A percentile compares a stretch with the other conserved stretches of the same genome.
Conservation (phyloP, 2,888 invertebrate genomes). For the Drosophila flavopinicola region DNA sequence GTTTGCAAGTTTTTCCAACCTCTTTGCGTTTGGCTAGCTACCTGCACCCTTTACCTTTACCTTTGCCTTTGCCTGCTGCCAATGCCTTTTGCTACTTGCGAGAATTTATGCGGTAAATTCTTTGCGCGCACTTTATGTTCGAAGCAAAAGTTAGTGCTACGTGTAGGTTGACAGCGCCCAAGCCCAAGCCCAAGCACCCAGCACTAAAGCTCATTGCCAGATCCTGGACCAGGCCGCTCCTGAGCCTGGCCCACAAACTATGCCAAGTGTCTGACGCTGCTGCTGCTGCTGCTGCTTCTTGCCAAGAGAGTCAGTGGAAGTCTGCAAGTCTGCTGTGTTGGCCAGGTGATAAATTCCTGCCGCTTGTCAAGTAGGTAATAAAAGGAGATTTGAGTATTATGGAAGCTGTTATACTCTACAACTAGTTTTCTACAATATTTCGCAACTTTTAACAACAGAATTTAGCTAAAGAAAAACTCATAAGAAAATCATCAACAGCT, state of each 20-base stretch:
- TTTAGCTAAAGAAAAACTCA: not conserved
- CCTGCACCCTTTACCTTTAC: constrained; percentile 31
- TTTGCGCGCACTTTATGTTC: constrained; percentile 80
- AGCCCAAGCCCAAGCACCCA: constrained; percentile 3
- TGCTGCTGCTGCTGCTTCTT: constrained; percentile 22
- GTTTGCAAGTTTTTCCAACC: constrained; percentile 67
- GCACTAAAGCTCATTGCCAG: constrained; percentile 29
- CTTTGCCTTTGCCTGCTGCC: constrained; percentile 40
- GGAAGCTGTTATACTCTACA: constrained; percentile 41
- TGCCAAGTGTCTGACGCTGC: constrained; percentile 74
- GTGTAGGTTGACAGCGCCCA: constrained; percentile 54
- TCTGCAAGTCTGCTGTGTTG: constrained; percentile 37
- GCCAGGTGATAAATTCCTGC: constrained; percentile 75
- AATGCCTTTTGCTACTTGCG: constrained; percentile 74
- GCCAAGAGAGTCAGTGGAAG: constrained; percentile 26
- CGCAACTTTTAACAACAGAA: not conserved
- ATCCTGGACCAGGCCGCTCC: constrained; percentile 16
- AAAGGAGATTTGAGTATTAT: constrained; percentile 54
- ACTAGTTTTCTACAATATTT: not conserved
- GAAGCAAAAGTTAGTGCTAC: constrained; percentile 80
- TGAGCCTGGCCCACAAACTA: constrained; percentile 64
- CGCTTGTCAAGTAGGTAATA: constrained; percentile 62
- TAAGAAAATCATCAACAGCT: not conserved
- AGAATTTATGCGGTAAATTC: constrained; percentile 79
- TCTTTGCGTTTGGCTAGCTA: constrained; percentile 32